Percentiles rank a stretch among this genome's conserved stretches.
Evolutionary conservation across 2,888 invertebrate species (phyloP).

Genomic region (Gari tellinella): DNA sequence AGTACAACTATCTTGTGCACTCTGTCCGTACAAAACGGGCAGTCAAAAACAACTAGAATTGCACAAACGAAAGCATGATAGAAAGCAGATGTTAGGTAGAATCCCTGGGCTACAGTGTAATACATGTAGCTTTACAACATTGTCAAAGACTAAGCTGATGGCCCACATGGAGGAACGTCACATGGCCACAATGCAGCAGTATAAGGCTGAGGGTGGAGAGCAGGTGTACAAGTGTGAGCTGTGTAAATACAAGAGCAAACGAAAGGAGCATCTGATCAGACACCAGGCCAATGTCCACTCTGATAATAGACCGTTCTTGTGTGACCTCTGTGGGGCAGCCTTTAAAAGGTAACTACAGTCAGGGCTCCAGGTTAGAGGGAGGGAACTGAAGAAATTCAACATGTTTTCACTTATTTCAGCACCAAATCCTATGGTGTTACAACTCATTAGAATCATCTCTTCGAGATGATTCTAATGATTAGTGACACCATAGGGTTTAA

Average conservation of each 20-base stretch:
- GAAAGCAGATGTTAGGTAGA: neutral
- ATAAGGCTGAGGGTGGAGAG: slow-evolving; percentile 21
- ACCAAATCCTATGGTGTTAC: too few species aligned
- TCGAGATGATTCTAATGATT: too few species aligned
- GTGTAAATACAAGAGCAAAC: slow-evolving; percentile 83
- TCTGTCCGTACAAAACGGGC: slow-evolving; percentile 81
- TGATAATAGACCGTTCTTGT: slow-evolving; percentile 85
- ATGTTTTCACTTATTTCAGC: too few species aligned
- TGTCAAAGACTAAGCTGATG: slow-evolving; percentile 8
- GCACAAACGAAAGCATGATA: slow-evolving; percentile 24
- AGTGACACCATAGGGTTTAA: too few species aligned
- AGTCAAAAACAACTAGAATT: slow-evolving; percentile 1
- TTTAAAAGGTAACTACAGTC: slow-evolving; percentile 84
- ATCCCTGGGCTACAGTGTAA: slow-evolving; percentile 6
- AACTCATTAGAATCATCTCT: too few species aligned
- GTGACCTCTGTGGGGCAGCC: slow-evolving; percentile 86
- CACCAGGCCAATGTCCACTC: slow-evolving; percentile 85
- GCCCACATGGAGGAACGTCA: slow-evolving; percentile 12
- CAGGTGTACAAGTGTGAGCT: slow-evolving; percentile 78
- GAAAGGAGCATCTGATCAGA: slow-evolving; percentile 83
- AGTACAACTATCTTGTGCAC: slow-evolving; percentile 69
- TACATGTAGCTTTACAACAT: slow-evolving; percentile 12
- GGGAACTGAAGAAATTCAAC: too few species aligned
- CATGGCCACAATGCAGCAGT: neutral
- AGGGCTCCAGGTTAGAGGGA: too few species aligned